Evolutionary conservation across 2,113 vertebrate genomes (phyloP).

Genomic region (Opisthocomus hoazin): DNA sequence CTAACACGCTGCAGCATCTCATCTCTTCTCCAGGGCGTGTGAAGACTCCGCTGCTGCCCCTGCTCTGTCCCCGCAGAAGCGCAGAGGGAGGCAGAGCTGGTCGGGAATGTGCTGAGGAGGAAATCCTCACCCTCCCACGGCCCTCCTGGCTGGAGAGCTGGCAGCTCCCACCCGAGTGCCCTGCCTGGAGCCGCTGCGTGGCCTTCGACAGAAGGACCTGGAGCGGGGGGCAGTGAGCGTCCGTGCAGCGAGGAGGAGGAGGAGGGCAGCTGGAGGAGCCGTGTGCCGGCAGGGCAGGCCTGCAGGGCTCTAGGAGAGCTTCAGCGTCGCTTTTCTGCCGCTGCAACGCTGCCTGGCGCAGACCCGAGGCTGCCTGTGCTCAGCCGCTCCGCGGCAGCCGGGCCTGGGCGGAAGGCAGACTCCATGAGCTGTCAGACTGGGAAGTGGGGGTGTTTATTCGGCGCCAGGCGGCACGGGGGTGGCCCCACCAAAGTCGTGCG

Average conservation of each 20-base stretch:
- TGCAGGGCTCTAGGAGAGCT: neutral
- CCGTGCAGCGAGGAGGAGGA: neutral
- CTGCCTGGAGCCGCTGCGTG: rapidly evolving
- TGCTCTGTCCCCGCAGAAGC: neutral
- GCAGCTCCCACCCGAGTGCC: neutral
- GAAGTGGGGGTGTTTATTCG: too few relatives aligned
- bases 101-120: neutral
- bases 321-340: neutral
- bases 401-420: too few relatives aligned
- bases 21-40: neutral
- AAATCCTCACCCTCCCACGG: neutral
- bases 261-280: neutral
- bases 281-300: neutral
- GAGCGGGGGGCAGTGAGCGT: neutral
- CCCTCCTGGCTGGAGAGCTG: neutral
- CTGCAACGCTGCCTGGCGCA: neutral
- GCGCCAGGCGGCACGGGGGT: too few relatives aligned
- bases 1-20: neutral
- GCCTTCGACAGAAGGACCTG: neutral
- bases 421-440: too few relatives aligned
- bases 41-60: neutral
- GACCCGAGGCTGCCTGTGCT: neutral
- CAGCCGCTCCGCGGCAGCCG: neutral
- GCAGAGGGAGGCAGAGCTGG: neutral
- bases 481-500: too few relatives aligned